A percentile compares a stretch with the other conserved stretches of the same genome.
Evolutionary conservation across 2,113 vertebrate genomes (phyloP).

Genomic region (Coptodon rendalli): DNA sequence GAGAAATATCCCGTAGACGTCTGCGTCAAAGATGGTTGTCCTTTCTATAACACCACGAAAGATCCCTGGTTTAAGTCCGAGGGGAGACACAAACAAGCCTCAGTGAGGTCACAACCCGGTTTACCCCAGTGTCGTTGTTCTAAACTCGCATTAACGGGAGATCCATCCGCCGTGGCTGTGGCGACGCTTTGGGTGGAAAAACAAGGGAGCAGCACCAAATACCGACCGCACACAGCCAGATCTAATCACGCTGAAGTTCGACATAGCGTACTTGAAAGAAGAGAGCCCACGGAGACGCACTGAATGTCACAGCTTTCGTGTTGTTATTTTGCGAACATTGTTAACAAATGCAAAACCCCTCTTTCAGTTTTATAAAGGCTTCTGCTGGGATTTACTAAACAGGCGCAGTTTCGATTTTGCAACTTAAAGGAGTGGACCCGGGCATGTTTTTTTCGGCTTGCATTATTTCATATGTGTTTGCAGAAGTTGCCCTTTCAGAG

Average conservation of each 20-base stretch:
- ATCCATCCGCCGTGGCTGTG: background rate
- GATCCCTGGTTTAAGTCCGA: accelerated
- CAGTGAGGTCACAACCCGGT: background rate
- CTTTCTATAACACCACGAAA: background rate
- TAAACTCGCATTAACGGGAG: background rate
- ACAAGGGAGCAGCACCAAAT: background rate
- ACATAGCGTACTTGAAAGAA: background rate
- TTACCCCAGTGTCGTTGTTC: background rate
- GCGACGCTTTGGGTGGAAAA: background rate
- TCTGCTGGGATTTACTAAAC: background rate
- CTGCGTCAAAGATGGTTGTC: background rate
- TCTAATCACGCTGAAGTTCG: background rate
- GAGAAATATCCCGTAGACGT: accelerated
- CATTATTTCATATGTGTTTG: background rate
- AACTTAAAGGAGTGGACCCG: background rate
- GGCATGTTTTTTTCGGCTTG: background rate
- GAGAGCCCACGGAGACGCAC: background rate
- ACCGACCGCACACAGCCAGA: background rate
- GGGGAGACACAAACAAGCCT: background rate
- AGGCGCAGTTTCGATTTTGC: background rate
- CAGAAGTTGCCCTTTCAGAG: background rate
- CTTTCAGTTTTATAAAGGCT: background rate
- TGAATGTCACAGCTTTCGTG: background rate
- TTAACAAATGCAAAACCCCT: background rate
- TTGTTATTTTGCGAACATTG: background rate